Percentiles rank a stretch among this genome's conserved stretches.
These are phyloP conservation scores for Crenuchus spilurus DNA, from an alignment of 2,797 vertebrate genomes.

Conservation along the genomic window DNA sequence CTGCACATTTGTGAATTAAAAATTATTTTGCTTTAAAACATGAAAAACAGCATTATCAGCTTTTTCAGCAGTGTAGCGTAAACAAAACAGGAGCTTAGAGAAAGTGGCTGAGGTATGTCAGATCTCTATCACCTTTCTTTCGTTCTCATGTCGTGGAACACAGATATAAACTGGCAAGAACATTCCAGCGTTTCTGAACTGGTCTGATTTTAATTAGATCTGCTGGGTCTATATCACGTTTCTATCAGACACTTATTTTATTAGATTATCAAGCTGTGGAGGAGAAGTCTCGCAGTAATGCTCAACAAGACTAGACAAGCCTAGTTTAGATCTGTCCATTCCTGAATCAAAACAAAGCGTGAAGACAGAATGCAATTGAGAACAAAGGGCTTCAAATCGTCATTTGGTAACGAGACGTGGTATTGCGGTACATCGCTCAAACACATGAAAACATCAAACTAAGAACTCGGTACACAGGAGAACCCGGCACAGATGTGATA, in stretches of 20 bases:
- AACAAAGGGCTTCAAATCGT: no score
- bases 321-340: neutral
- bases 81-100: constrained; percentile 30
- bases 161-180: neutral
- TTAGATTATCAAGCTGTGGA: no score
- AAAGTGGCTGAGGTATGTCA: constrained; percentile 9
- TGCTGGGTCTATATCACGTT: neutral
- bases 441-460: no score
- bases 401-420: no score
- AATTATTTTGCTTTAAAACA: neutral
- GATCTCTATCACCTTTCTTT: constrained; percentile 1
- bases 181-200: constrained; percentile 1
- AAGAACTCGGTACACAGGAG: no score
- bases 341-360: no score
- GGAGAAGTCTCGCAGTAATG: neutral
- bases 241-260: neutral
- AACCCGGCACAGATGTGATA: no score
- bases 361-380: no score
- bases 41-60: neutral
- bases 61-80: neutral
- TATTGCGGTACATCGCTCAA: no score
- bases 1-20: neutral
- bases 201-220: neutral
- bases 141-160: neutral
- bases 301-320: neutral